Evolutionary conservation across 2,113 vertebrate genomes (phyloP).

Genomic region (Rhabdornis inornatus): DNA sequence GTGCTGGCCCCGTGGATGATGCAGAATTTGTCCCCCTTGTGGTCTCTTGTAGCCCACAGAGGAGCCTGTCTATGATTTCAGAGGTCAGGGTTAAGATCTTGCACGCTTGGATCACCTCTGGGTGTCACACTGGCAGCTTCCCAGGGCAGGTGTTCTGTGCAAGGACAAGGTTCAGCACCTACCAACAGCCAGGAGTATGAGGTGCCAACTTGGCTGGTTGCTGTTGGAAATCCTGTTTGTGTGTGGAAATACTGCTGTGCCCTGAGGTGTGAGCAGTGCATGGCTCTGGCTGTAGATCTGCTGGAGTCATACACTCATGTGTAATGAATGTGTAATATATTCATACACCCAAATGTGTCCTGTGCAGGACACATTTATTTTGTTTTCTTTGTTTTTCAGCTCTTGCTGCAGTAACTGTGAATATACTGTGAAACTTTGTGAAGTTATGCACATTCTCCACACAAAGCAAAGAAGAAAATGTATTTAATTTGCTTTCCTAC

Average conservation of each 20-base stretch:
- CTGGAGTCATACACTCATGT: not conserved
- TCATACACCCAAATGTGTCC: not conserved
- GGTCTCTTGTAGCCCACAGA: not conserved
- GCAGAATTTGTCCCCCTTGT: not conserved
- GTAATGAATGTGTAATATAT: not conserved
- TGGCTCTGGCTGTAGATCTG: not conserved
- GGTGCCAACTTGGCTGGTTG: not conserved
- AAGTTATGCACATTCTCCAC: not conserved
- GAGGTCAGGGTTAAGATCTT: not conserved
- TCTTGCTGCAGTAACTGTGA: not conserved
- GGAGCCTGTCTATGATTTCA: fast-evolving
- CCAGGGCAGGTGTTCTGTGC: not conserved
- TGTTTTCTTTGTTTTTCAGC: not conserved
- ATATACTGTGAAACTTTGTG: too few relatives aligned
- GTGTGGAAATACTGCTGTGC: not conserved
- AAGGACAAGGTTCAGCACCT: not conserved
- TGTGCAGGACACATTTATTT: not conserved
- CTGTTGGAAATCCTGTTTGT: not conserved
- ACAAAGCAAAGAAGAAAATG: not conserved
- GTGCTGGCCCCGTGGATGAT: fast-evolving
- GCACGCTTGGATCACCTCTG: not conserved
- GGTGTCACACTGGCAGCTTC: not conserved
- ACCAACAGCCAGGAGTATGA: not conserved
- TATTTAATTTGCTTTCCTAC: not conserved
- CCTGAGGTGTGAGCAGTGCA: not conserved